Conservation (phyloP, 2,888 invertebrate genomes). For the Cantharis flavilabris region DNA sequence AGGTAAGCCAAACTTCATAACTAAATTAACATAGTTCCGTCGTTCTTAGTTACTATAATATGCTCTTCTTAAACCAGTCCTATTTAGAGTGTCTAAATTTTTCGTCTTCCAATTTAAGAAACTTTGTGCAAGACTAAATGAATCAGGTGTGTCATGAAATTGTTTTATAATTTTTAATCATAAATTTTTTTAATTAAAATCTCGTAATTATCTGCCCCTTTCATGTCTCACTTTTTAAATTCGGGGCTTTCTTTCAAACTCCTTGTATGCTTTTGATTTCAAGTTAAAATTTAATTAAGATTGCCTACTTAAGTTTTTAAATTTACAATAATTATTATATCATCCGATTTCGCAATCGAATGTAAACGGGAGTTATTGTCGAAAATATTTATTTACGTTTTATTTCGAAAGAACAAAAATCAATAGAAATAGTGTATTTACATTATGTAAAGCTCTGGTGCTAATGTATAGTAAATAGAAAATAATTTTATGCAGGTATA, state of each 20-base stretch:
- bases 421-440: not conserved
- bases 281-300: slow-evolving; percentile 37
- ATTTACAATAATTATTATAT: not conserved
- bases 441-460: not conserved
- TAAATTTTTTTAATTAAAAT: slow-evolving; percentile 42
- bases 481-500: slow-evolving; percentile 12
- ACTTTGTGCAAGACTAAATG: not conserved
- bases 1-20: slow-evolving; percentile 48
- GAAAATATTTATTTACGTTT: not conserved
- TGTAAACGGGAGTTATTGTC: not conserved
- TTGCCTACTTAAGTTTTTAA: slow-evolving; percentile 15
- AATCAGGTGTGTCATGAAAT: slow-evolving; percentile 30
- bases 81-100: not conserved
- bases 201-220: slow-evolving; percentile 33
- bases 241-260: slow-evolving; percentile 39
- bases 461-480: not conserved
- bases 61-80: slow-evolving; percentile 21
- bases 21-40: slow-evolving; percentile 53
- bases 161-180: slow-evolving; percentile 38
- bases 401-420: not conserved
- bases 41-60: slow-evolving; percentile 39
- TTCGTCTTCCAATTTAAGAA: not conserved
- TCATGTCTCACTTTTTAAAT: slow-evolving; percentile 43
- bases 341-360: not conserved
- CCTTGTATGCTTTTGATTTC: slow-evolving; percentile 41